A percentile compares a stretch with the other conserved stretches of the same genome.
These are phyloP conservation scores for Limnephilus lunatus DNA, from an alignment of 2,888 invertebrate genomes.

Conservation along the genomic window DNA sequence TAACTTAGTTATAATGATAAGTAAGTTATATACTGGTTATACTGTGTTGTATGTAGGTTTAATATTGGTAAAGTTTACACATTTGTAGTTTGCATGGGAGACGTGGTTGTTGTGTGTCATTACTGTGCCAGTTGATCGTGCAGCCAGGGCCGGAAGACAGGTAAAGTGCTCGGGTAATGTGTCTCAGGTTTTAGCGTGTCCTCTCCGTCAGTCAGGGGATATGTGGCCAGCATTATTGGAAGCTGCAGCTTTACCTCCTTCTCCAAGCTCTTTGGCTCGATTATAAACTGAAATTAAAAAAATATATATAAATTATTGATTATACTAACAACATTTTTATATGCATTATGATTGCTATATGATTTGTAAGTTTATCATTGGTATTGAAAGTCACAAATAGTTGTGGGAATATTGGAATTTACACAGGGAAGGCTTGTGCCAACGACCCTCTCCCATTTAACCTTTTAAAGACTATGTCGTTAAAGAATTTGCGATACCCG, in stretches of 20 bases:
- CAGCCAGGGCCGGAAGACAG: conserved; percentile 93
- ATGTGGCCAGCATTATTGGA: conserved; percentile 94
- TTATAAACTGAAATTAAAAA: conserved; percentile 83
- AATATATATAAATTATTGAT: not conserved
- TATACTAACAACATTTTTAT: too few relatives aligned
- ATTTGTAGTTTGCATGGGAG: not conserved
- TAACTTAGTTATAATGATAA: not conserved
- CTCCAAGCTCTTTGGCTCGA: conserved; percentile 93
- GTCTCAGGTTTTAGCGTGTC: conserved; percentile 86
- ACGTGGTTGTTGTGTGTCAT: not conserved
- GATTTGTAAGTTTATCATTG: not conserved
- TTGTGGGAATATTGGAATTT: not conserved
- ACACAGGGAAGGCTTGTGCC: not conserved
- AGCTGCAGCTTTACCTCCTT: conserved; percentile 94
- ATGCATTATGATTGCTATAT: not conserved
- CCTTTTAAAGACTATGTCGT: too few relatives aligned
- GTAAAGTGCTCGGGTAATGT: conserved; percentile 94
- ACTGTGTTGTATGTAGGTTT: not conserved
- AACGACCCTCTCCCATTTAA: not conserved
- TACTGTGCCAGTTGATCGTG: conserved; percentile 80
- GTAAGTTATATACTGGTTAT: not conserved
- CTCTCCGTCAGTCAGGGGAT: conserved; percentile 85
- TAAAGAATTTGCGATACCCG: too few relatives aligned
- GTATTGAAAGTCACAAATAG: not conserved
- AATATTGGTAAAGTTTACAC: not conserved